Evolutionary conservation across 1,140 invertebrate species (phyloP), one percentile per base, ranked within the genome.

Genomic region (Bombus balteatus): DNA sequence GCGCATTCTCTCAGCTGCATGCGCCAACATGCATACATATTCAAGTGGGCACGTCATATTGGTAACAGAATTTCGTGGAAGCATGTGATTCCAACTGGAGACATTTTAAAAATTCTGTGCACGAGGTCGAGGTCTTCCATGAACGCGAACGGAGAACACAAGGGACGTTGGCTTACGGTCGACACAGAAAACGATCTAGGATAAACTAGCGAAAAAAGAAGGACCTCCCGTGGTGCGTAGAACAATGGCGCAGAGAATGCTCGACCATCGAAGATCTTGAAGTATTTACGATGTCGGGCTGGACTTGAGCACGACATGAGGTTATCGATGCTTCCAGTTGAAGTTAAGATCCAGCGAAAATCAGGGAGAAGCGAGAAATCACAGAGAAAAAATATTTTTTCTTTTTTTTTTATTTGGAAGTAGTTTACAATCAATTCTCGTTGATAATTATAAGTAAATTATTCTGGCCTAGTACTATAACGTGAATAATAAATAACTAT

Each of bases 181-280:
- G 47, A 22, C 47, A 53, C 18, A 34, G 71, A 59, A 57, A 37
- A 81, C 83, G 83, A 85, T 85, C 83, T 85, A 85, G 83, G 83
- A 85, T 85, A 81, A 85, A 85, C 83, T 85, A 81, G 83, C 83
- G 83, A 85, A 85, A 76, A 83, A 66, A 77, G 71, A 84, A 81
- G 59, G 77, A 71, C 80, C 86, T 82, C 86, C 79, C 39, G 88
- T 13, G 75, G 86, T 74, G 80, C 86, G 77, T 66, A 85, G 83
- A 87, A 88, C 86, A 87, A 87, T 85, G 73, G 59, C 65, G 13
- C 41, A 71, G 66, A 76, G 53, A 72, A 72, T 81, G 39, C 71
- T 62, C 43, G 43, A 57, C 22, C 57, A 73, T 81, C 83, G 78
- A 70, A 62, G 68, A 87, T 81, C 78, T 77, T 87, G 86, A 87